These are phyloP conservation scores for Pollicipes pollicipes DNA, from an alignment of 1,140 invertebrate genomes.

Conservation along the genomic window DNA sequence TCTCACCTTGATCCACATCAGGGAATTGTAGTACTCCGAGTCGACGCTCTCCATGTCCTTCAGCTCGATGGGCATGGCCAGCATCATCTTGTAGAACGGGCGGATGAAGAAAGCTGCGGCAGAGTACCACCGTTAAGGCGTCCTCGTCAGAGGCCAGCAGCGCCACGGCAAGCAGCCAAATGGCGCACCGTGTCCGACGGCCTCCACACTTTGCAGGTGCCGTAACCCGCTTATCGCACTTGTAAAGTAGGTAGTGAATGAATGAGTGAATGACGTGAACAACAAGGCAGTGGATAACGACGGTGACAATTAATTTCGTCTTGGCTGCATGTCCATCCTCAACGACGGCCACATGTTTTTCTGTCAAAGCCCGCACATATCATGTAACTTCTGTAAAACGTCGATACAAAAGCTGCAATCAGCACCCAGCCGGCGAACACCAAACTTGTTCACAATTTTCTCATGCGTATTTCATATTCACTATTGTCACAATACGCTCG, in stretches of 20 bases:
- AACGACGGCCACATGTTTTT: no score
- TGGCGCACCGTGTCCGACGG: background rate
- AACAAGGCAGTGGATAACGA: background rate
- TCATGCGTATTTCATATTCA: background rate
- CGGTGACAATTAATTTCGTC: no score
- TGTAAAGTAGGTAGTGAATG: background rate
- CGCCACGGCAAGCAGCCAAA: background rate
- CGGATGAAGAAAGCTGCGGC: conserved; percentile 97
- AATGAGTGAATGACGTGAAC: conserved; percentile 7
- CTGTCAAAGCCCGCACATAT: no score
- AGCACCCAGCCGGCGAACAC: background rate
- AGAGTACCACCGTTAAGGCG: no score
- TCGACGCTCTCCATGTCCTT: conserved; percentile 97
- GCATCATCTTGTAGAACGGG: conserved; percentile 99
- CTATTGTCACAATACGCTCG: background rate
- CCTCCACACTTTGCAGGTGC: no score
- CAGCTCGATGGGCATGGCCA: conserved; percentile 78
- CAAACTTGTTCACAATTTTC: background rate
- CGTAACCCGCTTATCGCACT: background rate
- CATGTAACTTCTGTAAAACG: background rate
- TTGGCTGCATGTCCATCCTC: no score
- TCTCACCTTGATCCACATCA: conserved; percentile 70
- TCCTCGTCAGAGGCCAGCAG: no score
- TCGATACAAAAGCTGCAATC: background rate
- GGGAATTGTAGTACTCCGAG: conserved; percentile 93